Evolutionary conservation across 2,888 invertebrate genomes (phyloP).

Genomic region (Lasioglossum zephyrum): DNA sequence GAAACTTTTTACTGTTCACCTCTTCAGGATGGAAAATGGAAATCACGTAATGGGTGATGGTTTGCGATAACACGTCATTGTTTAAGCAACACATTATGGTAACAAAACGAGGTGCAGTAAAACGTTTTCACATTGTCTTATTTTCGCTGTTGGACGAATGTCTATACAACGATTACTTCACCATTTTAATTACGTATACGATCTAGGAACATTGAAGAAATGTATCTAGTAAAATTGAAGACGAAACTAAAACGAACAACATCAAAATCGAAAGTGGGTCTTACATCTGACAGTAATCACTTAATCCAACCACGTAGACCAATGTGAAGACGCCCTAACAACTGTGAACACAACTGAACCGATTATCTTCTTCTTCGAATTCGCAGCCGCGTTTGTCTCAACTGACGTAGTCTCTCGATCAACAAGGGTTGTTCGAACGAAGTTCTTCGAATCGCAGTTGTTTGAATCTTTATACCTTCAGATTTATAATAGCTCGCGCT

Average conservation of each 20-base stretch:
- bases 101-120: background rate
- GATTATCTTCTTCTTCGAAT: conserved; percentile 9
- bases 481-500: background rate
- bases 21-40: background rate
- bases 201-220: background rate
- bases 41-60: background rate
- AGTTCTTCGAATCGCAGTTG: background rate
- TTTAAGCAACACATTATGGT: background rate
- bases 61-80: background rate
- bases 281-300: background rate
- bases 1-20: background rate
- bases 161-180: too few species aligned
- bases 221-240: background rate
- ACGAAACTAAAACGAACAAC: background rate
- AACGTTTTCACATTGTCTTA: background rate
- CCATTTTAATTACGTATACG: background rate
- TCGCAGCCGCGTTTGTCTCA: background rate
- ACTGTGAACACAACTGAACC: background rate
- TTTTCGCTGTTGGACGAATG: background rate
- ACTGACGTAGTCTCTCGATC: background rate
- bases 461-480: background rate
- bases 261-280: background rate
- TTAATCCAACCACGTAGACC: background rate
- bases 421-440: background rate
- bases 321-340: background rate